Percentiles rank a stretch among this genome's conserved stretches.
Evolutionary conservation across 2,113 vertebrate species (phyloP).

Genomic region (Speoplatyrhinus poulsoni): DNA sequence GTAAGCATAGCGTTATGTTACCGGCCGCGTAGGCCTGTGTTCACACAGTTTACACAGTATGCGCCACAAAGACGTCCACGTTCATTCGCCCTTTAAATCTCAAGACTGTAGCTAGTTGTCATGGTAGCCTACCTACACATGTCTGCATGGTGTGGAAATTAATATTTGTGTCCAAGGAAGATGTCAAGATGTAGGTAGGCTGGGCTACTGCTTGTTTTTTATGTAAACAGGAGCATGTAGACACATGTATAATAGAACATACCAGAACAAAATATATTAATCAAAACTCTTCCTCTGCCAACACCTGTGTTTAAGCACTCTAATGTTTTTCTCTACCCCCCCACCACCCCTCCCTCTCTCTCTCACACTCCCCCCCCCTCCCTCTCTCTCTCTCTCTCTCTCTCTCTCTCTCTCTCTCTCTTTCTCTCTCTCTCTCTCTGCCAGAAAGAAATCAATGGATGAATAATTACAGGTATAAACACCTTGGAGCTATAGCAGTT

Average conservation of each 20-base stretch:
- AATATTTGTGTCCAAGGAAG: too few relatives aligned
- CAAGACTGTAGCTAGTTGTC: too few relatives aligned
- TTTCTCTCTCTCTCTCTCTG: constrained; percentile 14
- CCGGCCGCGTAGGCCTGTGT: neutral
- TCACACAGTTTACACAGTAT: too few relatives aligned
- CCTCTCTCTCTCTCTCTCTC: constrained; percentile 17
- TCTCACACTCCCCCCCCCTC: constrained; percentile 20
- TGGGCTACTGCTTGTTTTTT: too few relatives aligned
- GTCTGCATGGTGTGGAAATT: too few relatives aligned
- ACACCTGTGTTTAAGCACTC: neutral
- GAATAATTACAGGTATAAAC: constrained; percentile 76
- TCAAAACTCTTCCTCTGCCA: constrained; percentile 52
- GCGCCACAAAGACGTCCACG: too few relatives aligned
- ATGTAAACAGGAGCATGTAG: neutral
- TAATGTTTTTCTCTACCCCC: neutral
- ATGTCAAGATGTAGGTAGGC: too few relatives aligned
- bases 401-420: neutral
- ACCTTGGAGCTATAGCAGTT: constrained; percentile 60
- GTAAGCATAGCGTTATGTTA: too few relatives aligned
- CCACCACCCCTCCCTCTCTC: neutral
- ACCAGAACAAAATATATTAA: constrained; percentile 35
- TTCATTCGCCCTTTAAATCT: too few relatives aligned
- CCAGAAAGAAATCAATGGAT: constrained; percentile 65
- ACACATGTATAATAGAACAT: neutral
- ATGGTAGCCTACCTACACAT: too few relatives aligned